A percentile compares a stretch with the other conserved stretches of the same genome.
phyloP scores from a whole-genome alignment of 2,888 invertebrate species.

The Catotricha subobsoleta region DNA sequence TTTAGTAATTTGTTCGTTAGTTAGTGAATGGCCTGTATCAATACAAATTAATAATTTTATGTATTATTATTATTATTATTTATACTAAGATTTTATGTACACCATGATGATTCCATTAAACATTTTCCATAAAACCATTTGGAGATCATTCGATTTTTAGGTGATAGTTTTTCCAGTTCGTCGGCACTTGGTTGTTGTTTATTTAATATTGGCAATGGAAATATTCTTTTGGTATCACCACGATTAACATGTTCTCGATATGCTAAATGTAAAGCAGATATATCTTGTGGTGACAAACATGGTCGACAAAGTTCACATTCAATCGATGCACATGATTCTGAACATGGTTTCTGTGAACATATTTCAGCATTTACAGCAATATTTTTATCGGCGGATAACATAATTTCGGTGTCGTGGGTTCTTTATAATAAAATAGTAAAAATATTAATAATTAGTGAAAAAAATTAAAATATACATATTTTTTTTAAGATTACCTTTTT shows the following conservation, averaged over 20 bases:
- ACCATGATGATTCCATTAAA: constrained; percentile 60
- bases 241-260: constrained; percentile 65
- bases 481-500: constrained; percentile 22
- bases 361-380: constrained; percentile 52
- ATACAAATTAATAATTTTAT: too few species aligned
- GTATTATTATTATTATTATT: not conserved
- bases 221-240: constrained; percentile 62
- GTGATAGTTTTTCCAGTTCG: constrained; percentile 36
- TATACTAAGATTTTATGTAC: constrained; percentile 22
- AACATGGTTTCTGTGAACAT: constrained; percentile 39
- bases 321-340: constrained; percentile 42
- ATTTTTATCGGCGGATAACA: constrained; percentile 62
- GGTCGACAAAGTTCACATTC: constrained; percentile 62
- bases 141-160: constrained; percentile 54
- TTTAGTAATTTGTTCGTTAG: too few species aligned
- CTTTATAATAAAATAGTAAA: constrained; percentile 22
- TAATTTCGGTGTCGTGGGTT: constrained; percentile 33
- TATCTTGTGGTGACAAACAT: constrained; percentile 47
- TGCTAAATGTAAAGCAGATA: constrained; percentile 42
- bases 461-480: not conserved
- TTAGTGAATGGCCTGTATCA: too few species aligned
- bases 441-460: not conserved
- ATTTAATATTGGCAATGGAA: constrained; percentile 48
- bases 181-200: constrained; percentile 21
- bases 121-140: constrained; percentile 87